These are phyloP conservation scores for Eufriesea mexicana DNA, from an alignment of 1,140 invertebrate genomes.

Conservation along the genomic window DNA sequence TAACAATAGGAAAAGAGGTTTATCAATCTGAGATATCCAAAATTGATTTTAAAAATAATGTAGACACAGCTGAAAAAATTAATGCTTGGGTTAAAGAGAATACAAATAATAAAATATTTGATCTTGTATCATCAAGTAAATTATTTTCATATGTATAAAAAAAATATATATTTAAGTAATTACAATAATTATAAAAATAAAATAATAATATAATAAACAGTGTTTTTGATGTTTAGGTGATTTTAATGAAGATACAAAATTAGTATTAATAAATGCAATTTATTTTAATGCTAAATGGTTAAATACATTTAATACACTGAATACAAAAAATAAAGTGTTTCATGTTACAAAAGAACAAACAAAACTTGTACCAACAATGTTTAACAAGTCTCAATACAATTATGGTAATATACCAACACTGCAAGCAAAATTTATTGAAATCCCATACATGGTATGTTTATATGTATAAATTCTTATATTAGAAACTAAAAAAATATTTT, in stretches of 20 bases:
- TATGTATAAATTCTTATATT: neutral
- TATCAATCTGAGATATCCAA: slow-evolving; percentile 83
- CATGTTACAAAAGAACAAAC: slow-evolving; percentile 73
- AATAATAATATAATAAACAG: slow-evolving; percentile 32
- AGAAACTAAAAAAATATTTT: slow-evolving; percentile 61
- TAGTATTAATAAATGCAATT: slow-evolving; percentile 91
- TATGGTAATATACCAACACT: slow-evolving; percentile 77
- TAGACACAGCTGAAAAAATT: slow-evolving; percentile 82
- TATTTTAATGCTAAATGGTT: slow-evolving; percentile 89
- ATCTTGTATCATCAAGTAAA: slow-evolving; percentile 83
- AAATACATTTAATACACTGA: slow-evolving; percentile 74
- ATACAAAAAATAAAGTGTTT: slow-evolving; percentile 78
- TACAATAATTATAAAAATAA: slow-evolving; percentile 16
- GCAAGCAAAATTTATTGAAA: slow-evolving; percentile 78
- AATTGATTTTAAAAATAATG: slow-evolving; percentile 82
- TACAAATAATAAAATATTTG: slow-evolving; percentile 88
- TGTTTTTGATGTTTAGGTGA: slow-evolving; percentile 74
- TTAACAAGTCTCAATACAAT: slow-evolving; percentile 75
- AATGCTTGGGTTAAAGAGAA: slow-evolving; percentile 89
- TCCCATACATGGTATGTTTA: slow-evolving; percentile 75
- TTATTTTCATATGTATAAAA: too few relatives aligned
- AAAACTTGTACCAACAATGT: slow-evolving; percentile 81
- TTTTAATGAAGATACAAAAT: slow-evolving; percentile 82
- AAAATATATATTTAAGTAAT: too few relatives aligned
- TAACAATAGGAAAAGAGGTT: slow-evolving; percentile 76